A percentile compares a stretch with the other conserved stretches of the same genome.
Evolutionary conservation across 2,888 invertebrate genomes (phyloP).

Genomic region (Litoditis marina): DNA sequence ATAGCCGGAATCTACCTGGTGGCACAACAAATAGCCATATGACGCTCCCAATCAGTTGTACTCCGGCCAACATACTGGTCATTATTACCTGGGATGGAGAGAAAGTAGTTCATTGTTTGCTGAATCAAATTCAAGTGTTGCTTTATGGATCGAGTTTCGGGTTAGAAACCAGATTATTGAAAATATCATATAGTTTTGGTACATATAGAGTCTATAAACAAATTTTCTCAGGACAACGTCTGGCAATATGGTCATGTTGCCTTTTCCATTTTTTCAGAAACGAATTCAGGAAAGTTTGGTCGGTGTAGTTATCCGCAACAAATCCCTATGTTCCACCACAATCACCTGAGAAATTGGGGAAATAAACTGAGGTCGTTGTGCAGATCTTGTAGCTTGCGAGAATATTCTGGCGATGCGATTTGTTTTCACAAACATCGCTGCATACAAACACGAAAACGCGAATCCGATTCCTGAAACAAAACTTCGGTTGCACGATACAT

Average conservation of each 20-base stretch:
- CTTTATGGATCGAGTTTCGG: too few relatives aligned
- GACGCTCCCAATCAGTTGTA: constrained; percentile 73
- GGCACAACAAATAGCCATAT: constrained; percentile 74
- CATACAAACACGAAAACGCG: constrained; percentile 74
- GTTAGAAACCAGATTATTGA: too few relatives aligned
- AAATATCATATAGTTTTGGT: too few relatives aligned
- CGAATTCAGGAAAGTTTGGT: too few relatives aligned
- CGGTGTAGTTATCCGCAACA: too few relatives aligned
- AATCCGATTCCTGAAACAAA: constrained; percentile 69
- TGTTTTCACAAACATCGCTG: constrained; percentile 75
- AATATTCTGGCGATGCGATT: constrained; percentile 75
- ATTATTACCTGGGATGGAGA: constrained; percentile 45
- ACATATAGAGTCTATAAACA: too few relatives aligned
- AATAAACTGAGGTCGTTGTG: constrained; percentile 74
- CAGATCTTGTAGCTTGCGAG: constrained; percentile 68
- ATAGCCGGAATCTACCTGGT: constrained; percentile 25
- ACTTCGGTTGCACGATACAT: too few relatives aligned
- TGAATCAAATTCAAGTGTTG: too few relatives aligned
- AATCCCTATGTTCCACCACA: too few relatives aligned
- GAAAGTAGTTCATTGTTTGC: neutral
- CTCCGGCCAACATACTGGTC: constrained; percentile 68
- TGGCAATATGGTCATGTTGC: too few relatives aligned
- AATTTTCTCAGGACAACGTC: too few relatives aligned
- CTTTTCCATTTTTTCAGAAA: too few relatives aligned
- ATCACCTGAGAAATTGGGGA: constrained; percentile 76